Evolutionary conservation across 2,888 invertebrate genomes (phyloP), one percentile per base, ranked within the genome.

Genomic region (Xestoiulus laeticollis): DNA sequence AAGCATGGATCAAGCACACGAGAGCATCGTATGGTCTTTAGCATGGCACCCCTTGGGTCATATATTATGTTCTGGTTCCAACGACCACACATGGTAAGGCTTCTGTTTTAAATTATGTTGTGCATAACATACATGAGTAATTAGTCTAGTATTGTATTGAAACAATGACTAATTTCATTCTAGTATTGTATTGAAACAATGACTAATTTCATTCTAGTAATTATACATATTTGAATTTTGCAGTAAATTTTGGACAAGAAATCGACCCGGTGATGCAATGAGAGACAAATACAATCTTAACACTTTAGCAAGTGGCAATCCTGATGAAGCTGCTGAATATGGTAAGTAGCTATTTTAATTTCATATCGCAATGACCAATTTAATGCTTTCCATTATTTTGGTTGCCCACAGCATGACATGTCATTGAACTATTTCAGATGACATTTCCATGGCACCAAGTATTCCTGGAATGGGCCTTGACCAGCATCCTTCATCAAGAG

Each of bases 41-140:
- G 98, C 98, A 44, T 99, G 99, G 99, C 99, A 99, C 94, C 99
- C 99, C 0, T 93, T 99, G 26, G 99, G 99, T 0, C 99, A 99
- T 91, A 99, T 99, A 90, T 93, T 99, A 48, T 99, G 98, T 91
- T 98, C 99, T 3, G 99, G 99, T 0, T 99, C 99, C n/a, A 99
- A 99, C 93, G 99, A 99, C 93, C 99, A 99, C 91, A 98, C 99
- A 38, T 89, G 87, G 87, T 88, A 85, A 86, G 16, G 16, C 14
- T 16, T 38, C 33, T 85, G n/a, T 19, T 38, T 86, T n/a, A 26
- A 38, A 19, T 33, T 32, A 85, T 84, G n/a, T 30, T 85, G 32
- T 30, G n/a, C n/a, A n/a, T n/a, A n/a, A n/a, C n/a, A n/a, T n/a
- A n/a, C n/a, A n/a, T n/a, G n/a, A n/a, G n/a, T n/a, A n/a, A n/a